These are phyloP conservation scores for Abrostola triplasia DNA, from an alignment of 2,888 invertebrate species.

Conservation along the genomic window DNA sequence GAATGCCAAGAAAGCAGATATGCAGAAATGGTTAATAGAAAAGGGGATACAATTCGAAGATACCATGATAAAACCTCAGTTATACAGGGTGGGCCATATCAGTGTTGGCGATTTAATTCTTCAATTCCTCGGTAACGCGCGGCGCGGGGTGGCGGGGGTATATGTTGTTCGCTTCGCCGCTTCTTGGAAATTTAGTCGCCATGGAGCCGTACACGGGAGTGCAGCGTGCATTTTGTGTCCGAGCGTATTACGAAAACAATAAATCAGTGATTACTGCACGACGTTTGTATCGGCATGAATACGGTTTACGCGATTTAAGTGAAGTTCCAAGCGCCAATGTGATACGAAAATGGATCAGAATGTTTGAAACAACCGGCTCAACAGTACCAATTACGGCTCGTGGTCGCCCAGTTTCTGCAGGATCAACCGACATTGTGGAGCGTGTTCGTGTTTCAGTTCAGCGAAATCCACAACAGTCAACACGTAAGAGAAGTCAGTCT, in stretches of 20 bases:
- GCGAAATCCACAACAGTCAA: slow-evolving; percentile 40
- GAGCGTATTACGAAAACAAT: slow-evolving; percentile 19
- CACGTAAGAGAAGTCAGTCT: slow-evolving; percentile 26
- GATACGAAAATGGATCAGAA: slow-evolving; percentile 35
- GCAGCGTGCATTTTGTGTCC: slow-evolving; percentile 25
- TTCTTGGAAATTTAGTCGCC: slow-evolving; percentile 10
- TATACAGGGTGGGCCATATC: slow-evolving; percentile 5
- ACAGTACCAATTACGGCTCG: slow-evolving; percentile 27
- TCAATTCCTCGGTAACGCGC: slow-evolving; percentile 8
- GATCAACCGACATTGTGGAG: slow-evolving; percentile 33
- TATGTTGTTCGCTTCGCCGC: slow-evolving; percentile 6
- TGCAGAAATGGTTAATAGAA: background rate
- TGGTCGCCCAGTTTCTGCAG: slow-evolving; percentile 27
- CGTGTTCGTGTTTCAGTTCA: slow-evolving; percentile 37
- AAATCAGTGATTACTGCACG: slow-evolving; percentile 14
- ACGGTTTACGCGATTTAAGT: slow-evolving; percentile 20
- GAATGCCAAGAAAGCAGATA: background rate
- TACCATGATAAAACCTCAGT: background rate
- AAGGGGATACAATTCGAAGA: background rate
- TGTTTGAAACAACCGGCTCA: slow-evolving; percentile 30
- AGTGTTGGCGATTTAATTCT: slow-evolving; percentile 10
- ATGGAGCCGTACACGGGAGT: slow-evolving; percentile 15
- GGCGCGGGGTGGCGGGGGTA: slow-evolving; percentile 11
- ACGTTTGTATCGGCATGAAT: slow-evolving; percentile 19
- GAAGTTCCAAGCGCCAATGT: slow-evolving; percentile 28